Percentiles rank a stretch among this genome's conserved stretches.
Evolutionary conservation across 2,113 vertebrate genomes (phyloP).

Genomic region (Deroptyus accipitrinus): DNA sequence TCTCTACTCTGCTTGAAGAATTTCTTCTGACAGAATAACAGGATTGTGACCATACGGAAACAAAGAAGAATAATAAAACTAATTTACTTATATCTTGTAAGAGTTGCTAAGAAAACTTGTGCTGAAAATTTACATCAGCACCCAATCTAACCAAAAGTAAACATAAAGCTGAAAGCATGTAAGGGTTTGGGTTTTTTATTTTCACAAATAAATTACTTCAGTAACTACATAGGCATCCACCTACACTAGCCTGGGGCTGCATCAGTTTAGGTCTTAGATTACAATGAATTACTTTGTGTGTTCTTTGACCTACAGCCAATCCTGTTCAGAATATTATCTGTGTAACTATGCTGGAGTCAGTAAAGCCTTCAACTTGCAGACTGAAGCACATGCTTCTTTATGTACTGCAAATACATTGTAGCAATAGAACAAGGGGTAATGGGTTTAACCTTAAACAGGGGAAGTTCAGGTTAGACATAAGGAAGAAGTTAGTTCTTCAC

Average conservation of each 20-base stretch:
- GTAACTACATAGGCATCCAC: background rate
- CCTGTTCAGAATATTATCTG: background rate
- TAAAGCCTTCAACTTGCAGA: background rate
- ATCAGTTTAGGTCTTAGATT: background rate
- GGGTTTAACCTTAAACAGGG: background rate
- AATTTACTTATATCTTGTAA: background rate
- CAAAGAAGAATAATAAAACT: background rate
- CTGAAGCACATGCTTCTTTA: background rate
- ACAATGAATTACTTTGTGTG: background rate
- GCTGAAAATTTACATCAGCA: background rate
- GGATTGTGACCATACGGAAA: background rate
- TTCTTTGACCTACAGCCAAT: background rate
- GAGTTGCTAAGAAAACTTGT: background rate
- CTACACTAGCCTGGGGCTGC: background rate
- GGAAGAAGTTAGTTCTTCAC: background rate
- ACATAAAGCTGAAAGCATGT: background rate
- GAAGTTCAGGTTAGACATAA: background rate
- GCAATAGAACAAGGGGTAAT: background rate
- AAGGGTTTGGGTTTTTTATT: background rate
- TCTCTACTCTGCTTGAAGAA: background rate
- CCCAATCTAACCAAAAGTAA: background rate
- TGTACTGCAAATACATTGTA: background rate
- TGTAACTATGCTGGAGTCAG: background rate
- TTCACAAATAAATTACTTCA: background rate
- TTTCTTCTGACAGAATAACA: background rate